Evolutionary conservation across 1,140 invertebrate species (phyloP), one percentile per base, ranked within the genome.

Genomic region (Meloidogyne hapla): DNA sequence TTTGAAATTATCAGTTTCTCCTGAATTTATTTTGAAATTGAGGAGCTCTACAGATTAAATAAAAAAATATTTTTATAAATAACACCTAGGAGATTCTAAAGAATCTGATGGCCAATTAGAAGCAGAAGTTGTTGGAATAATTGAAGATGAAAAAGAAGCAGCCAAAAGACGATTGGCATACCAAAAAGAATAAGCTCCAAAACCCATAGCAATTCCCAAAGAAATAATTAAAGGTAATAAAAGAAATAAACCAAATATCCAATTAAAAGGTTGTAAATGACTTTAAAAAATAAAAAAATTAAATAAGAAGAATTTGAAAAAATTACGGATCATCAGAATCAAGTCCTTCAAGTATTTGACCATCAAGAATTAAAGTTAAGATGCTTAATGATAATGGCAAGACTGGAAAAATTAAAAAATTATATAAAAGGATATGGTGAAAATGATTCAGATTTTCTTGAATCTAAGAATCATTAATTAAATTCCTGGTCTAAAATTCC

Each of bases 151-250:
- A 56, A 42, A 61, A 40, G 40, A 40, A 56, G 42, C 23, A 23
- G 72, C 69, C n/a, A 75, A 79, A 33, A 79, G 23, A 45, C 25
- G 33, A 33, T 73, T 78, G 23, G 69, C 81, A 63, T 83, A 81
- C 40, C 61, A 76, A 18, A 80, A 73, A 25, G 81, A 81, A 33
- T 82, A 81, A 23, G 15, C 69, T 28, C 80, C 80, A 63, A 81
- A 81, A 23, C 80, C 80, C 26, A 74, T 66, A 28, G 80, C 80
- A 66, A 69, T 61, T 18, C 81, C 80, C 10, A 81, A 38, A 28
- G 69, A 81, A 42, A 81, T 21, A 38, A 83, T 68, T 23, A 80
- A 63, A 23, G 80, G 80, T 13, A 80, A 38, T 38, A 83, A 42
- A 63, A 83, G 80, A 8, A 62, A 69, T 18, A 80, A 45, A n/a